Conservation (phyloP, 2,888 invertebrate genomes). For the Lasioglossum zephyrum region DNA sequence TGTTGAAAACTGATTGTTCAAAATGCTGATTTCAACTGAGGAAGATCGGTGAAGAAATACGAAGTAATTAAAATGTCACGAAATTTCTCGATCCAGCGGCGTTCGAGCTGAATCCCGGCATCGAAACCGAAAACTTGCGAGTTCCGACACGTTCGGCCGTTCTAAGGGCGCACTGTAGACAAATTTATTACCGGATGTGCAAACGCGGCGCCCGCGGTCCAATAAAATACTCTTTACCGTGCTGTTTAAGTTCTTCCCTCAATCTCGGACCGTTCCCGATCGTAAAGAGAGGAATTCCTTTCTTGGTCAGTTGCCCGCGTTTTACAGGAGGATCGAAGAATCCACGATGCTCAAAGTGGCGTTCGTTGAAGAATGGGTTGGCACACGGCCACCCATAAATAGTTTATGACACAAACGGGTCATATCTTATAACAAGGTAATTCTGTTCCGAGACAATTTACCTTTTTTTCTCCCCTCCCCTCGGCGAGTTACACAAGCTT, state of each 20-base stretch:
- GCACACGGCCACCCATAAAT: conserved; percentile 36
- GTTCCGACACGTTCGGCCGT: background rate
- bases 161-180: background rate
- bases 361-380: conserved; percentile 41
- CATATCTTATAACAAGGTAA: conserved; percentile 37
- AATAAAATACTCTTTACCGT: conserved; percentile 20
- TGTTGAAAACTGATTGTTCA: background rate
- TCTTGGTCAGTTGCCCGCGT: conserved; percentile 43
- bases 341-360: conserved; percentile 33
- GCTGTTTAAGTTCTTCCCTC: conserved; percentile 22
- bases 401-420: conserved; percentile 33
- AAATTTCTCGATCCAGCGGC: no score
- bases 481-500: background rate
- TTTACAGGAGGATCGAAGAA: conserved; percentile 35
- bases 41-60: no score
- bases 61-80: no score
- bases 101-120: no score
- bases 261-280: background rate
- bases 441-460: conserved; percentile 7
- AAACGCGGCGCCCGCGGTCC: background rate
- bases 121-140: background rate
- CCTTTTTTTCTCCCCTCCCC: background rate
- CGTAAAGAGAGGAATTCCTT: conserved; percentile 25
- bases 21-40: background rate
- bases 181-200: conserved; percentile 3